Evolutionary conservation across 2,888 invertebrate species (phyloP).

Genomic region (Xiphydria camelus): DNA sequence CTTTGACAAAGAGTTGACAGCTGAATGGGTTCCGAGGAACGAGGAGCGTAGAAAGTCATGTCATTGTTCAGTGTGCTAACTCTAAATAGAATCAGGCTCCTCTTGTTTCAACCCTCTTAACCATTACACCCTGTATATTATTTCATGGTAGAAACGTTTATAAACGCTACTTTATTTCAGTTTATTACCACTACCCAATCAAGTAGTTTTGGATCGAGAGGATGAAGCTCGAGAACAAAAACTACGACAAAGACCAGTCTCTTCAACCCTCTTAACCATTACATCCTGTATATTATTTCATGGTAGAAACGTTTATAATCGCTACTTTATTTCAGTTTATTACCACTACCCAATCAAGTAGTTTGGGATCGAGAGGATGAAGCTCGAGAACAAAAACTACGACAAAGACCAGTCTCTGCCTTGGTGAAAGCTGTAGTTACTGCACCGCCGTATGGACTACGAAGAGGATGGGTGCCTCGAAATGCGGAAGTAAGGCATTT

Average conservation of each 20-base stretch:
- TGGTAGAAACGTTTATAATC: too few relatives aligned
- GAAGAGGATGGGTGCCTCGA: constrained; percentile 93
- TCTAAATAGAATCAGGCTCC: too few relatives aligned
- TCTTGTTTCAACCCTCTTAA: too few relatives aligned
- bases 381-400: constrained; percentile 60
- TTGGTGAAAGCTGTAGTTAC: constrained; percentile 79
- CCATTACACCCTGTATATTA: too few relatives aligned
- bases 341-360: constrained; percentile 86
- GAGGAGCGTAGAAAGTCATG: too few relatives aligned
- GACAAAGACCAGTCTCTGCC: constrained; percentile 64
- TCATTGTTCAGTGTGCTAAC: too few relatives aligned
- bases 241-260: constrained; percentile 60
- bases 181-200: constrained; percentile 84
- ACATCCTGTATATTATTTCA: too few relatives aligned
- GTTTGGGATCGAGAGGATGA: constrained; percentile 91
- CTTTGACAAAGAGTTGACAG: too few relatives aligned
- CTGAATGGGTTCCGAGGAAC: too few relatives aligned
- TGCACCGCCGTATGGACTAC: constrained; percentile 92
- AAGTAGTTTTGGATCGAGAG: constrained; percentile 86
- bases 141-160: too few relatives aligned
- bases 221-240: constrained; percentile 70
- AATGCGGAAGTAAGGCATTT: constrained; percentile 64
- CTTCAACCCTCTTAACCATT: too few relatives aligned
- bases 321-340: constrained; percentile 68
- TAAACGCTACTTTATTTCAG: too few relatives aligned